These are phyloP conservation scores for Lasaia peninsularis DNA, from an alignment of 1,140 invertebrate species.

Conservation along the genomic window DNA sequence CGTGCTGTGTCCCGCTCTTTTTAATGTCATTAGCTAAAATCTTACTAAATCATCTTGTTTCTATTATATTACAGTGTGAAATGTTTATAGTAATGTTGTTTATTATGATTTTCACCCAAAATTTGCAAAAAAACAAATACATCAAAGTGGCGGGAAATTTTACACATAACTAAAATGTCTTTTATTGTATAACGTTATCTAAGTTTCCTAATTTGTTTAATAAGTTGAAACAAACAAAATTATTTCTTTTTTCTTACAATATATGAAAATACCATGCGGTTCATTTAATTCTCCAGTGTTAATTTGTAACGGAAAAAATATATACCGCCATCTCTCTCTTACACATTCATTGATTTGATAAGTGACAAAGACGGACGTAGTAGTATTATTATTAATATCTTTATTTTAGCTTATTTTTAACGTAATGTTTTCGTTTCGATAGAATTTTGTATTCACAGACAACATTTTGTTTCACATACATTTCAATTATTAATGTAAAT, in stretches of 20 bases:
- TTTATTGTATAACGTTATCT: background rate
- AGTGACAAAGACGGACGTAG: conserved; percentile 35
- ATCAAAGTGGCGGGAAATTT: conserved; percentile 61
- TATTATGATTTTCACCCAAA: background rate
- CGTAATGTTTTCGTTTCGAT: conserved; percentile 18
- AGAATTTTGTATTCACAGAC: background rate
- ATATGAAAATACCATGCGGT: conserved; percentile 31
- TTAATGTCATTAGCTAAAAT: conserved; percentile 56
- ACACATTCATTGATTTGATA: conserved; percentile 25
- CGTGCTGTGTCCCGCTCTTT: conserved; percentile 71
- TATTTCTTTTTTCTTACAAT: background rate
- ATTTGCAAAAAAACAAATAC: background rate
- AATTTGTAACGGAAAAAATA: conserved; percentile 51
- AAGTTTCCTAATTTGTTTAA: background rate
- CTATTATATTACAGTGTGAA: background rate
- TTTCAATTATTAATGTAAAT: conserved; percentile 28
- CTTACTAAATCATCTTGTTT: conserved; percentile 12
- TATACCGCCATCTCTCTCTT: conserved; percentile 44
- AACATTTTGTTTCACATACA: background rate
- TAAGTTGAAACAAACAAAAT: background rate
- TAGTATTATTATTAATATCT: conserved; percentile 35
- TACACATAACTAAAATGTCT: conserved; percentile 24
- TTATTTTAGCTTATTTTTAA: conserved; percentile 27
- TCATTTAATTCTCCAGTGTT: conserved; percentile 11
- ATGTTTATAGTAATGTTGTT: background rate